Conservation (phyloP, 2,113 vertebrate genomes). For the Pipra filicauda region DNA sequence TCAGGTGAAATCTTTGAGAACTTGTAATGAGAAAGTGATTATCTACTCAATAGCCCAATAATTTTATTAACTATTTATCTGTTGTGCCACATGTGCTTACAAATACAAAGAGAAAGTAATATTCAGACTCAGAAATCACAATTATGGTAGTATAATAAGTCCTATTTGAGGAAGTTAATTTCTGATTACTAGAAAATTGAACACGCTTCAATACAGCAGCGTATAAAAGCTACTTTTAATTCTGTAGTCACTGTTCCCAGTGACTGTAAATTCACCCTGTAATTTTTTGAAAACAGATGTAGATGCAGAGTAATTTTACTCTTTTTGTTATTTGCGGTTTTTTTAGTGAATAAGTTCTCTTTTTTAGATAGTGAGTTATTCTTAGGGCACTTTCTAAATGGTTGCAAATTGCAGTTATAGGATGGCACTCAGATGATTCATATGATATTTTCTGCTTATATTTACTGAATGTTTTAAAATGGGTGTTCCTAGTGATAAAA, state of each 20-base stretch:
- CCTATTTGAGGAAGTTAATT: neutral
- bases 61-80: neutral
- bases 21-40: neutral
- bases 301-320: neutral
- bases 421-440: neutral
- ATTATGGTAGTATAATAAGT: neutral
- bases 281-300: neutral
- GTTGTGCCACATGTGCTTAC: neutral
- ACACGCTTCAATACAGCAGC: neutral
- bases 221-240: neutral
- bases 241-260: neutral
- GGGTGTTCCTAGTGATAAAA: neutral
- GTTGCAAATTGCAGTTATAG: neutral
- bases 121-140: neutral
- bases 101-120: neutral
- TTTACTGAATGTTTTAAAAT: neutral
- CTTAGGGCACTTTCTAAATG: neutral
- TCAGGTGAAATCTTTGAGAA: neutral
- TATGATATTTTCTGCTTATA: neutral
- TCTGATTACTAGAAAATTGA: neutral
- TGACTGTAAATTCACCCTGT: neutral
- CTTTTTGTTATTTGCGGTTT: too few relatives aligned
- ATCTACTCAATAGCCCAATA: neutral
- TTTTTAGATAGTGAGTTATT: neutral
- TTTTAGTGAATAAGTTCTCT: neutral